phyloP scores from a whole-genome alignment of 2,113 vertebrate species.

The Tetraodon nigroviridis region DNA sequence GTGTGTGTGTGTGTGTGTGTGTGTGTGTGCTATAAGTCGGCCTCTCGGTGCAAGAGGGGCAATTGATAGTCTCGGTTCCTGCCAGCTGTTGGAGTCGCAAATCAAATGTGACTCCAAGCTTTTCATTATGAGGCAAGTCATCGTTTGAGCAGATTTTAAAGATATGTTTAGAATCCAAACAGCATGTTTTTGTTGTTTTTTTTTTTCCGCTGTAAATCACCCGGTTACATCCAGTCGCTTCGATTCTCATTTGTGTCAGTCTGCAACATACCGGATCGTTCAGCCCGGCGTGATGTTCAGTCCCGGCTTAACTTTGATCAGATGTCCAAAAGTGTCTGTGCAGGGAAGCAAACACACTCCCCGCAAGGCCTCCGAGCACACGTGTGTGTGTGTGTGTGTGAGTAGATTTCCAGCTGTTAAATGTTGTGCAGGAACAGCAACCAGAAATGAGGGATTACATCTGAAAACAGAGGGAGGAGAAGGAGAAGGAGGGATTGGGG shows the following conservation, averaged over 20 bases:
- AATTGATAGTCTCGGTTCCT: background rate
- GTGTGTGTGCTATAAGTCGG: background rate
- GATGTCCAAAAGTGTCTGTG: slow-evolving; percentile 46
- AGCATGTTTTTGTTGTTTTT: background rate
- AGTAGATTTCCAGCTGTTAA: slow-evolving; percentile 67
- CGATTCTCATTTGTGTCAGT: slow-evolving; percentile 18
- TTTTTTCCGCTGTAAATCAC: background rate
- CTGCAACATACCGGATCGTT: slow-evolving; percentile 15
- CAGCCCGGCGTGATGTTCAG: slow-evolving; percentile 21
- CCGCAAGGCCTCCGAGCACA: slow-evolving; percentile 32
- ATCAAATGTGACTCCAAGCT: background rate
- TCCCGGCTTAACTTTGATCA: slow-evolving; percentile 49
- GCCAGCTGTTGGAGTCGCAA: background rate
- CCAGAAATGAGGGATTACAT: slow-evolving; percentile 64
- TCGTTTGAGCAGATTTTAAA: slow-evolving; percentile 1
- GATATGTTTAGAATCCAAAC: slow-evolving; percentile 23
- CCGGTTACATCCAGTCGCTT: slow-evolving; percentile 13
- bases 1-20: too few species aligned
- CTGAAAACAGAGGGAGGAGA: slow-evolving; percentile 56
- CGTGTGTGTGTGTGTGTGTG: slow-evolving; percentile 48
- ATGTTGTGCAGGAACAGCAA: slow-evolving; percentile 60
- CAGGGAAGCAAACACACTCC: slow-evolving; percentile 12
- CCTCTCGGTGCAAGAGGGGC: background rate
- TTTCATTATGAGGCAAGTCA: background rate
- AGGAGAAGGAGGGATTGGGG: slow-evolving; percentile 20